Percentiles rank a stretch among this genome's conserved stretches.
Evolutionary conservation across 2,113 vertebrate genomes (phyloP).

Genomic region (Etia nguti): DNA sequence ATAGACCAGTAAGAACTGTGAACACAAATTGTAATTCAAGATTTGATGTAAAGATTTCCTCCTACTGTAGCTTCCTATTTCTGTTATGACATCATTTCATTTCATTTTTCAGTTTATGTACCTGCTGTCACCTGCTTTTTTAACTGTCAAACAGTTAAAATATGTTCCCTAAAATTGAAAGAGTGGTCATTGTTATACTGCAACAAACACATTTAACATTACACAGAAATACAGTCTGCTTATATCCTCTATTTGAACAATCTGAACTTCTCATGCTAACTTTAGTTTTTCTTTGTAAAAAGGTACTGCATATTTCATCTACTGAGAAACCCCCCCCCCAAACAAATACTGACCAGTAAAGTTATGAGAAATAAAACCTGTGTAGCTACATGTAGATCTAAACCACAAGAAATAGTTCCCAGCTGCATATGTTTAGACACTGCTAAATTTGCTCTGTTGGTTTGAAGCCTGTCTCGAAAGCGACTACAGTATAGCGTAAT

Average conservation of each 20-base stretch:
- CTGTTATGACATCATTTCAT: not conserved
- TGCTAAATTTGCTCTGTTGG: not conserved
- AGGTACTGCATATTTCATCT: not conserved
- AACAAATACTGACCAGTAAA: not conserved
- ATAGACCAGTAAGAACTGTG: not conserved
- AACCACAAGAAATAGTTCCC: not conserved
- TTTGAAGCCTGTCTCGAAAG: not conserved
- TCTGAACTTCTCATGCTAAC: not conserved
- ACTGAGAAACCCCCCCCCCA: not conserved
- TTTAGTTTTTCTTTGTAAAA: not conserved
- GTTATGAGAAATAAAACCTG: not conserved
- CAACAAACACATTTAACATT: not conserved
- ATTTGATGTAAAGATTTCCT: not conserved
- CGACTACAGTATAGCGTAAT: not conserved
- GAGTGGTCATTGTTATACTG: not conserved
- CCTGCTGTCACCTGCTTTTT: too few relatives aligned
- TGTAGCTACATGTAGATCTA: not conserved
- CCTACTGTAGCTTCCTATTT: not conserved
- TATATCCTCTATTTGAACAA: not conserved
- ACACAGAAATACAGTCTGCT: not conserved
- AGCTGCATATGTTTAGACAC: not conserved
- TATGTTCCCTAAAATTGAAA: not conserved
- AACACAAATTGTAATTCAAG: not conserved
- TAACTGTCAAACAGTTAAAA: not conserved
- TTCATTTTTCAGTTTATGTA: not conserved